phyloP scores from a whole-genome alignment of 2,888 invertebrate genomes.

The Mystacides longicornis region DNA sequence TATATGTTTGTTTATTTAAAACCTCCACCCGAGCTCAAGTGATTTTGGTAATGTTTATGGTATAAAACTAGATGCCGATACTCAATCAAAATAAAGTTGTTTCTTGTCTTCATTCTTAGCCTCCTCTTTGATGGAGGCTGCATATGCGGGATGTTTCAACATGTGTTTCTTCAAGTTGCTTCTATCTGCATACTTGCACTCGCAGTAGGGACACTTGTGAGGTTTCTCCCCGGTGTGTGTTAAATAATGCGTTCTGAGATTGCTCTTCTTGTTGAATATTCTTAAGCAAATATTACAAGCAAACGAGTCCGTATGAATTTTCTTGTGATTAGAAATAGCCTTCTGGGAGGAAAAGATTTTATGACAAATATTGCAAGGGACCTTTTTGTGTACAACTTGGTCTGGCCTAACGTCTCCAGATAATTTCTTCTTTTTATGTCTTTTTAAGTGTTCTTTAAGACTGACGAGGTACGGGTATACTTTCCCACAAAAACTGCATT shows the following conservation, averaged over 20 bases:
- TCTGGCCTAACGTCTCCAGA: neutral
- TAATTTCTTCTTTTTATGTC: neutral
- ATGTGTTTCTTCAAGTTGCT: neutral
- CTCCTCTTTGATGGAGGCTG: too few species aligned
- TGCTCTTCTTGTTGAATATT: neutral
- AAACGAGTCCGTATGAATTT: neutral
- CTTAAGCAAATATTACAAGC: neutral
- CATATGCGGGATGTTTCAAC: neutral
- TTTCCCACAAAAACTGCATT: neutral
- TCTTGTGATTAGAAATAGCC: neutral
- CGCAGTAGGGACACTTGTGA: neutral
- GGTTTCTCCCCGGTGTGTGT: neutral
- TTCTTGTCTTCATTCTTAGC: too few species aligned
- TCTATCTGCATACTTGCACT: neutral
- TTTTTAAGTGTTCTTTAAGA: neutral
- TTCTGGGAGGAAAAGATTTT: neutral
- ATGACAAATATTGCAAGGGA: neutral
- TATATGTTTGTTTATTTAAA: too few species aligned
- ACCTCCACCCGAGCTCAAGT: too few species aligned
- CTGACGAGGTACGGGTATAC: neutral
- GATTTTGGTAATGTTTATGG: too few species aligned
- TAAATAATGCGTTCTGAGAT: neutral
- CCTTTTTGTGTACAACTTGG: neutral
- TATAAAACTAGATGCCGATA: too few species aligned
- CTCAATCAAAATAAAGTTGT: too few species aligned